phyloP scores from a whole-genome alignment of 2,113 vertebrate species.

The Tringa solitaria region DNA sequence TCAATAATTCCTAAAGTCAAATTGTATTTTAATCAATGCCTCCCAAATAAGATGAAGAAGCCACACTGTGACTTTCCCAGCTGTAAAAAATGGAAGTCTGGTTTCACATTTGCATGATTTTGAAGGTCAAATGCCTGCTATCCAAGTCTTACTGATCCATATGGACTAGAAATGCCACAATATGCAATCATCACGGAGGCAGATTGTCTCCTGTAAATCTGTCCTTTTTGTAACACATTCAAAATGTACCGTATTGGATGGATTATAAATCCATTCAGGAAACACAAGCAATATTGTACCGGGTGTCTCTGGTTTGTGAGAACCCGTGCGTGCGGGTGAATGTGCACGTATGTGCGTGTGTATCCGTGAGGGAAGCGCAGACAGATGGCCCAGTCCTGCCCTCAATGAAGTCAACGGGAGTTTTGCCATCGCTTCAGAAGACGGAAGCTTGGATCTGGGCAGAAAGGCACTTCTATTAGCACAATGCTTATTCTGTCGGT shows the following conservation, averaged over 20 bases:
- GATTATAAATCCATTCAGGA: conserved; percentile 79
- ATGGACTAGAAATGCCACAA: conserved; percentile 88
- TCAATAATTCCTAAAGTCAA: conserved; percentile 69
- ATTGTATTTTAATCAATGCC: conserved; percentile 76
- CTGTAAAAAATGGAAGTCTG: conserved; percentile 79
- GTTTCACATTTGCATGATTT: conserved; percentile 81
- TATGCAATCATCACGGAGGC: conserved; percentile 84
- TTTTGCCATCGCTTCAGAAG: conserved; percentile 22
- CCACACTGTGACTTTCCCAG: conserved; percentile 72
- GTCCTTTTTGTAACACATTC: conserved; percentile 80
- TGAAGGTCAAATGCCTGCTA: conserved; percentile 86
- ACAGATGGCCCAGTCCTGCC: conserved; percentile 64
- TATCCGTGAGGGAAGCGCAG: neutral
- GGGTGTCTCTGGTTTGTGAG: conserved; percentile 32
- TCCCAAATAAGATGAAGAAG: conserved; percentile 68
- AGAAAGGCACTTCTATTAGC: neutral
- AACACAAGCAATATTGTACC: conserved; percentile 52
- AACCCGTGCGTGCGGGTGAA: neutral
- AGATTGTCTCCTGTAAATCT: conserved; percentile 86
- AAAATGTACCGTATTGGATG: conserved; percentile 78
- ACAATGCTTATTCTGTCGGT: neutral
- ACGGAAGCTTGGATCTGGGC: neutral
- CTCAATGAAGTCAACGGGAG: conserved; percentile 18
- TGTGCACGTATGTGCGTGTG: neutral
- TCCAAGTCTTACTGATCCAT: conserved; percentile 84